Evolutionary conservation across 2,888 invertebrate species (phyloP).

Genomic region (Caenorhabditis sp.): DNA sequence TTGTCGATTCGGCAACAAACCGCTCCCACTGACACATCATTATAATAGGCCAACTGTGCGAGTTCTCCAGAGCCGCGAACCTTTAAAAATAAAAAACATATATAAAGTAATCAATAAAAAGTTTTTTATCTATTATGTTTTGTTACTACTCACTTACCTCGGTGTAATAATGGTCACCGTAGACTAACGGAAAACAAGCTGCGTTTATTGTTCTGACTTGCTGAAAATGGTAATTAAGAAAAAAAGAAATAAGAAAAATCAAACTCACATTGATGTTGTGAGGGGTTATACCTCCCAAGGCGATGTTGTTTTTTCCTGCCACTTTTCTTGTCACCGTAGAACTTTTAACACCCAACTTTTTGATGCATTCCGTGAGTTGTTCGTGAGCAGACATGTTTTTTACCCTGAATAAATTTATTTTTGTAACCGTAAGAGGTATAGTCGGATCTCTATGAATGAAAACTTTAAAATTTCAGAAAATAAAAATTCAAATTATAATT

Average conservation of each 20-base stretch:
- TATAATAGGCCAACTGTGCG: slow-evolving; percentile 84
- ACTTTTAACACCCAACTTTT: slow-evolving; percentile 16
- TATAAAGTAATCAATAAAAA: background rate
- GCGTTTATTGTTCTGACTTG: slow-evolving; percentile 94
- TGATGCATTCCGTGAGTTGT: slow-evolving; percentile 8
- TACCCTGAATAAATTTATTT: no score
- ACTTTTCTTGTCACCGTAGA: slow-evolving; percentile 13
- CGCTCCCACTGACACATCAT: slow-evolving; percentile 98
- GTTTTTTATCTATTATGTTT: background rate
- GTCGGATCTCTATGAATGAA: no score
- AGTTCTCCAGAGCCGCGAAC: slow-evolving; percentile 45
- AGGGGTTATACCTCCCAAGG: slow-evolving; percentile 92
- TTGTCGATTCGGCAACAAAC: slow-evolving; percentile 85
- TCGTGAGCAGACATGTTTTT: slow-evolving; percentile 7
- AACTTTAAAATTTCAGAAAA: no score
- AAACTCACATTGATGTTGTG: background rate
- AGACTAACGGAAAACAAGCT: slow-evolving; percentile 96
- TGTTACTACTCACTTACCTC: slow-evolving; percentile 77
- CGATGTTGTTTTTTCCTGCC: slow-evolving; percentile 76
- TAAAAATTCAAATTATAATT: background rate
- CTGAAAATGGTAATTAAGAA: slow-evolving; percentile 42
- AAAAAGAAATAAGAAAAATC: background rate
- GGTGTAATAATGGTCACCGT: slow-evolving; percentile 99
- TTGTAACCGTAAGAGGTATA: no score
- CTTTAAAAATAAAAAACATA: slow-evolving; percentile 10